phyloP scores from a whole-genome alignment of 2,113 vertebrate species.

The Oreotrochilus melanogaster region DNA sequence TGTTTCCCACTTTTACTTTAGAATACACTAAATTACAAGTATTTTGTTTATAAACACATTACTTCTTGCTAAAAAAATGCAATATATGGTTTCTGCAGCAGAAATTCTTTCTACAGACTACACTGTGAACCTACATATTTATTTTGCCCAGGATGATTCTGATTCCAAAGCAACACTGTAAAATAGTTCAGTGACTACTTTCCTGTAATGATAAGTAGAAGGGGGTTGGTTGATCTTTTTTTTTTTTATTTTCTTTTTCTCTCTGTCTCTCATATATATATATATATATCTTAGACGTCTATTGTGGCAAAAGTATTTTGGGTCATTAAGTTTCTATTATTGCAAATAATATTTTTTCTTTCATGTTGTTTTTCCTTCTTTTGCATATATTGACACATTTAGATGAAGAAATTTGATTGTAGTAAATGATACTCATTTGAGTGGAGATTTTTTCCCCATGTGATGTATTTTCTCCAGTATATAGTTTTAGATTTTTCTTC shows the following conservation, averaged over 20 bases:
- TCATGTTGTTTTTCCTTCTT: conserved; percentile 25
- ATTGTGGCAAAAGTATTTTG: conserved; percentile 56
- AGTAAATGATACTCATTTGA: conserved; percentile 29
- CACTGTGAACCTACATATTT: conserved; percentile 15
- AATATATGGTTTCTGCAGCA: conserved; percentile 41
- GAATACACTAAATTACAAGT: conserved; percentile 53
- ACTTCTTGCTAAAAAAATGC: background rate
- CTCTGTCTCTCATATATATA: background rate
- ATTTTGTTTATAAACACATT: conserved; percentile 62
- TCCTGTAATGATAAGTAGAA: conserved; percentile 31
- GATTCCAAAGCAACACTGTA: conserved; percentile 11
- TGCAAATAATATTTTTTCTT: conserved; percentile 36
- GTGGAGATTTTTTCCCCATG: background rate
- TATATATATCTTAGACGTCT: background rate
- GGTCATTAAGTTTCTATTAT: conserved; percentile 41
- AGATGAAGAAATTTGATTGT: conserved; percentile 42
- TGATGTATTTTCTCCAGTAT: conserved; percentile 19
- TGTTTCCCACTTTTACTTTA: conserved; percentile 49
- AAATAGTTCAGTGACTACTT: conserved; percentile 56
- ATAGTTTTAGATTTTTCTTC: background rate
- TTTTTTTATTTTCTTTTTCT: background rate
- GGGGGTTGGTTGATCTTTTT: conserved; percentile 20
- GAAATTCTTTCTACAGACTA: conserved; percentile 30
- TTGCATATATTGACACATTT: conserved; percentile 47
- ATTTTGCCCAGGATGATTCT: conserved; percentile 54